These are phyloP conservation scores for Plagodis pulveraria DNA, from an alignment of 2,888 invertebrate genomes.

Conservation along the genomic window DNA sequence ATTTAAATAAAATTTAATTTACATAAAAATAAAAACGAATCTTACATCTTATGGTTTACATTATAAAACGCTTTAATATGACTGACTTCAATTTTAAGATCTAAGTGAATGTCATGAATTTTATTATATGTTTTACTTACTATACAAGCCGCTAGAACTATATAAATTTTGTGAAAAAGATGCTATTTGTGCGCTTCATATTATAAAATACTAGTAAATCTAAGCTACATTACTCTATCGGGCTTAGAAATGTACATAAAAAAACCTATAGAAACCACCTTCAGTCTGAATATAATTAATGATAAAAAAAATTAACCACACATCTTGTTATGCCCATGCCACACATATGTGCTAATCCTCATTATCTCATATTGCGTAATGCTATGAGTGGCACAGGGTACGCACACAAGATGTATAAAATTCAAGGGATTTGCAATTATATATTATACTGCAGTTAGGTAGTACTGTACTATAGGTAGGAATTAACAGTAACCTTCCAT, in stretches of 20 bases:
- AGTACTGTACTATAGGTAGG: too few relatives aligned
- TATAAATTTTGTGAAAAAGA: conserved; percentile 26
- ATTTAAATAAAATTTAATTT: conserved; percentile 60
- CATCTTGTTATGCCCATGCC: background rate
- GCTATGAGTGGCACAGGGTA: background rate
- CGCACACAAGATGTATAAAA: too few relatives aligned
- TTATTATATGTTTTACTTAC: conserved; percentile 17
- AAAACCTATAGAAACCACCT: conserved; percentile 6
- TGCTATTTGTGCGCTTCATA: conserved; percentile 44
- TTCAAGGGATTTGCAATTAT: too few relatives aligned
- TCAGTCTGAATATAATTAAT: conserved; percentile 6
- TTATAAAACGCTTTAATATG: conserved; percentile 23
- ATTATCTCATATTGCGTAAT: background rate
- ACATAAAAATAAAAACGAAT: conserved; percentile 68
- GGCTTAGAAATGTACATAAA: conserved; percentile 4
- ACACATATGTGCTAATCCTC: background rate
- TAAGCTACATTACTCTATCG: conserved; percentile 37
- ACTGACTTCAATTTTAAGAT: conserved; percentile 32
- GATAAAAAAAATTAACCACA: background rate
- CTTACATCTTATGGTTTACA: conserved; percentile 61
- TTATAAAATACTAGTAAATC: conserved; percentile 16
- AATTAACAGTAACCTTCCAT: too few relatives aligned
- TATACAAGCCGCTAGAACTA: conserved; percentile 13
- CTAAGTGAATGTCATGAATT: conserved; percentile 37
- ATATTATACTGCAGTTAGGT: too few relatives aligned